Base-by-base conservation (phyloP, 1,140 invertebrate species). In the Achroia grisella region DNA sequence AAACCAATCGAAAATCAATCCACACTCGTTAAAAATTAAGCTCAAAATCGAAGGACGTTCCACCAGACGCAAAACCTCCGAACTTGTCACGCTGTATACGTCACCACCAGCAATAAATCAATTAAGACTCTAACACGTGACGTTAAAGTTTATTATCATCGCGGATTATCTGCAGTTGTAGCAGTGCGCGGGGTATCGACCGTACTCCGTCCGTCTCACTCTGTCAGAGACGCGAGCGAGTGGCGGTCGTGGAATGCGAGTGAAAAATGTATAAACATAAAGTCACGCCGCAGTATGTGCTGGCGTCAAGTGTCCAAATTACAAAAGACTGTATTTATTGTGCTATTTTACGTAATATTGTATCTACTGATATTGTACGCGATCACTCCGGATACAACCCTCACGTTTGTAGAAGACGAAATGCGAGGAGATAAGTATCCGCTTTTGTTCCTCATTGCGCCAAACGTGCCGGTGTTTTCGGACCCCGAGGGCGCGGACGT, bases 401-500 rank as follows among this genome's bases (percentile, higher is more conserved):
- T 55, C 27, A 52, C 31, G 13, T 63, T 67, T 30, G 32, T 67
- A 8, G 40, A 33, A n/a, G 54, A 60, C 4, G 54, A 60, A 8
- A 11, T 55, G 15, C 48, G 54, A 0, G 63, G 60, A 0, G 50
- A 56, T 29, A 60, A 61, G 30, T 67, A 61, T 17, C 50, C 41
- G 31, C 11, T 59, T 9, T 46, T 67, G 33, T 62, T 53, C 34
- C 33, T 67, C 1, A 32, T 45, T 6, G 41, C 50, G 12, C 49
- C 57, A 1, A 8, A 29, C 0, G 27, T 30, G 36, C 52, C 53
- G 14, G 42, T 45, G 8, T 50, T 62, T 17, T 32, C 48, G 8
- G 60, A 63, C 36, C 33, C 33, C 0, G 60, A 67, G 1, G 57
- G 60, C 27, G 54, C 52, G 2, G 42, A 52, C 5, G 56, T 67